Evolutionary conservation across 2,888 invertebrate species (phyloP), one percentile per base, ranked within the genome.

Genomic region (Lasiommata megera): DNA sequence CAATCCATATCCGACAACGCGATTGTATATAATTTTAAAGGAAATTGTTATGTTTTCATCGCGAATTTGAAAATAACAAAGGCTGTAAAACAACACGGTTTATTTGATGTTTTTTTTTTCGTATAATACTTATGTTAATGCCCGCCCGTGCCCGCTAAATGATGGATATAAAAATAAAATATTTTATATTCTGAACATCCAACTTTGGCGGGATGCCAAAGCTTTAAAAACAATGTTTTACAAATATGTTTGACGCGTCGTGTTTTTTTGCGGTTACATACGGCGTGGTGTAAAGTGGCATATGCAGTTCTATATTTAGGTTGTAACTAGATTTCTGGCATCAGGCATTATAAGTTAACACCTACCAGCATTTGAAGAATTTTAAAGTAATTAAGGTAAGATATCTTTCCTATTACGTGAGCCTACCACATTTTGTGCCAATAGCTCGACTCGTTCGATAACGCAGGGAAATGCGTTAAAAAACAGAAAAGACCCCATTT

Each of bases 121-220:
- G 48, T 47, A 41, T 16, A 6, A 54, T 55, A 48, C 58, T 60
- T 55, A 55, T 55, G 60, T 54, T 56, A 56, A 61, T 58, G 58
- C 41, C 36, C 16, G 46, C 54, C 28, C 44, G 58, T 54, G 58
- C 56, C 61, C 61, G 57, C 54, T 56, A 62, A 62, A 59, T 62
- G 60, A 63, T 61, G 54, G 60, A 55, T 62, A 62, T 61, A 64
- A 65, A 63, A 66, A 64, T 65, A 64, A 60, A 65, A 66, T 65
- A 63, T 59, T 62, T 58, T 44, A 61, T 60, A 63, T 64, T 60
- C 60, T 60, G 59, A 59, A 57, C 53, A 59, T 57, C 44, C 58
- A 51, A 51, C 57, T 48, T 53, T 69, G 70, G 70, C 69, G 54
- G 36, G 43, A 43, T 61, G 69, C 68, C 68, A 69, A 56, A 58